Evolutionary conservation across 2,888 invertebrate species (phyloP).

Genomic region (Sisyra terminalis): DNA sequence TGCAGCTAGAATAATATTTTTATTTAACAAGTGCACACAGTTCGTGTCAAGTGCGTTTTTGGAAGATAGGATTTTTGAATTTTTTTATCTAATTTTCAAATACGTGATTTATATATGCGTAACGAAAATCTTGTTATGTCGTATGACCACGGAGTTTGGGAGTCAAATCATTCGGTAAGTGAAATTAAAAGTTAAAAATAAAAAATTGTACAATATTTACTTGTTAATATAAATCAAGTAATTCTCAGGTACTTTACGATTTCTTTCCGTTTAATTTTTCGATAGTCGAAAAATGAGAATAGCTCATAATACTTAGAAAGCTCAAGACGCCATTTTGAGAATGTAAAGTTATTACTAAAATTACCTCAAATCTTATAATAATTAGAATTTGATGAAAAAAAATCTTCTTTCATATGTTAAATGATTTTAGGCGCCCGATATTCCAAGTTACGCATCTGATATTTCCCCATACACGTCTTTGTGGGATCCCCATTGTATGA

Average conservation of each 20-base stretch:
- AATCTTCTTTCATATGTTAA: background rate
- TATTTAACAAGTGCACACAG: no score
- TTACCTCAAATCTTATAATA: no score
- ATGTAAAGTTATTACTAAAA: no score
- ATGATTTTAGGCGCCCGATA: slow-evolving; percentile 8
- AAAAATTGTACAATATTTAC: background rate
- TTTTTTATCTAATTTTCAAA: background rate
- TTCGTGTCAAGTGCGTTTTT: background rate
- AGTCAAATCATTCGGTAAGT: slow-evolving; percentile 16
- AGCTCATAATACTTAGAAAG: no score
- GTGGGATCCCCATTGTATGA: slow-evolving; percentile 35
- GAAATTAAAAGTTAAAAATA: slow-evolving; percentile 2
- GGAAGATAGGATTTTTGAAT: no score
- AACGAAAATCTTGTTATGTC: slow-evolving; percentile 18
- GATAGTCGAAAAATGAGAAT: no score
- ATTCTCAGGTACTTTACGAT: no score
- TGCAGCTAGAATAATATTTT: no score
- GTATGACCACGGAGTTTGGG: slow-evolving; percentile 27
- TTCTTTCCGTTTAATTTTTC: no score
- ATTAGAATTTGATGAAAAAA: background rate
- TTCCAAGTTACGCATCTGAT: slow-evolving; percentile 16
- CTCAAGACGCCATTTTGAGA: no score
- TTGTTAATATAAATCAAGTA: no score
- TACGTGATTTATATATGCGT: slow-evolving; percentile 5
- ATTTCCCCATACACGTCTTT: slow-evolving; percentile 36